A percentile compares a stretch with the other conserved stretches of the same genome.
phyloP scores from a whole-genome alignment of 2,888 invertebrate genomes.

The Boloria selene region DNA sequence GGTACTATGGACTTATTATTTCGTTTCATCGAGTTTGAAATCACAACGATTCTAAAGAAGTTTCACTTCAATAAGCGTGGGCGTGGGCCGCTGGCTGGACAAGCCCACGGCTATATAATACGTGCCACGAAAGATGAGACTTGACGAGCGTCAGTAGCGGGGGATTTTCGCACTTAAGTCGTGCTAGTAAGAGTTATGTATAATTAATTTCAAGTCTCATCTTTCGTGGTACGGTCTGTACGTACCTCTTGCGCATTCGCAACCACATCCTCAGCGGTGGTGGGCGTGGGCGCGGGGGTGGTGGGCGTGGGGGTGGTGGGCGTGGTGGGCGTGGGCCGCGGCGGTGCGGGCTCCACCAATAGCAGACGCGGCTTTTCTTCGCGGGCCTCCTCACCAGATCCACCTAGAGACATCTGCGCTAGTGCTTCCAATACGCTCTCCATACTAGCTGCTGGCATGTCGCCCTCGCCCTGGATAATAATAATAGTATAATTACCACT shows the following conservation, averaged over 20 bases:
- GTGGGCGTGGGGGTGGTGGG: constrained; percentile 43
- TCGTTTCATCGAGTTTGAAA: too few relatives aligned
- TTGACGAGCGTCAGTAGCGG: too few relatives aligned
- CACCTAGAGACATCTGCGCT: constrained; percentile 67
- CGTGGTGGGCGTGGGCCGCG: constrained; percentile 52
- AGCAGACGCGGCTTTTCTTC: constrained; percentile 59
- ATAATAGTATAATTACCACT: constrained; percentile 3
- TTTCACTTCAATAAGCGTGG: too few relatives aligned
- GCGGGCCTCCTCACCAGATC: constrained; percentile 49
- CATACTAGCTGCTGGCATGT: constrained; percentile 56
- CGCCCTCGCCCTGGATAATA: constrained; percentile 68
- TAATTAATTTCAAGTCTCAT: too few relatives aligned
- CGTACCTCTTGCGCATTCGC: constrained; percentile 14
- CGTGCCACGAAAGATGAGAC: too few relatives aligned
- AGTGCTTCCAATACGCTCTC: constrained; percentile 65
- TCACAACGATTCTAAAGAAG: too few relatives aligned
- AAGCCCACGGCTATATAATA: too few relatives aligned
- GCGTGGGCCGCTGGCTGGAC: too few relatives aligned
- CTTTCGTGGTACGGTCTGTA: too few relatives aligned
- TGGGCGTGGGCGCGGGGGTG: constrained; percentile 9
- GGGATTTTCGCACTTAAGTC: too few relatives aligned
- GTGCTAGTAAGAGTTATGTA: too few relatives aligned
- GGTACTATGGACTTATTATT: too few relatives aligned
- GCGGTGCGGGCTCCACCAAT: constrained; percentile 59
- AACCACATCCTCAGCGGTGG: background rate